These are phyloP conservation scores for Catharus fuscescens DNA, from an alignment of 2,113 vertebrate genomes.

Conservation along the genomic window DNA sequence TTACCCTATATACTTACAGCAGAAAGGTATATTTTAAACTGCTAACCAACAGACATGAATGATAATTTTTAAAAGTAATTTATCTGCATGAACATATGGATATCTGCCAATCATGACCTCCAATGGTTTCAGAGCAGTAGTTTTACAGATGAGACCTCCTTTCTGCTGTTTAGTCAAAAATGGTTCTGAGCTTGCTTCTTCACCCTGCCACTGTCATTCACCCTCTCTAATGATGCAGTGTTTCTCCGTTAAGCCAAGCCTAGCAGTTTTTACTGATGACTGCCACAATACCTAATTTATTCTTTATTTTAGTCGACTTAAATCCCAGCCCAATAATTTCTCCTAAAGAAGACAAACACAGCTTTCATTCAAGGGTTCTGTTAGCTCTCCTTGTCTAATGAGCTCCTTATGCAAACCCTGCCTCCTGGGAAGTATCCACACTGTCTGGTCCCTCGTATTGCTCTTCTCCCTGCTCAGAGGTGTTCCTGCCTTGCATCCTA, in stretches of 20 bases:
- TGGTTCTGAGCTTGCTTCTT: background rate
- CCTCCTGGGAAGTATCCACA: accelerated
- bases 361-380: background rate
- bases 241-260: background rate
- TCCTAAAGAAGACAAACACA: background rate
- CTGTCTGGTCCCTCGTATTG: background rate
- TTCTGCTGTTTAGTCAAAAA: background rate
- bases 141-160: background rate
- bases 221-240: background rate
- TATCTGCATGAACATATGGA: background rate
- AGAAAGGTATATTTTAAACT: background rate
- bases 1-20: background rate
- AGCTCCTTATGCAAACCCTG: background rate
- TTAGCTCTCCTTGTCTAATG: background rate
- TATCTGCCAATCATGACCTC: background rate
- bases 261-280: background rate
- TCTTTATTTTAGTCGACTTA: background rate
- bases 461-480: background rate
- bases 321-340: background rate
- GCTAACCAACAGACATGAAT: background rate
- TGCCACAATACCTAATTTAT: background rate
- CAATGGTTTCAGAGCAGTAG: background rate
- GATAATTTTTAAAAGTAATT: background rate
- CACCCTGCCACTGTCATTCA: background rate
- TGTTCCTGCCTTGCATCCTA: background rate